Evolutionary conservation across 2,113 vertebrate species (phyloP), one percentile per base, ranked within the genome.

Genomic region (Gobiocypris rarus): DNA sequence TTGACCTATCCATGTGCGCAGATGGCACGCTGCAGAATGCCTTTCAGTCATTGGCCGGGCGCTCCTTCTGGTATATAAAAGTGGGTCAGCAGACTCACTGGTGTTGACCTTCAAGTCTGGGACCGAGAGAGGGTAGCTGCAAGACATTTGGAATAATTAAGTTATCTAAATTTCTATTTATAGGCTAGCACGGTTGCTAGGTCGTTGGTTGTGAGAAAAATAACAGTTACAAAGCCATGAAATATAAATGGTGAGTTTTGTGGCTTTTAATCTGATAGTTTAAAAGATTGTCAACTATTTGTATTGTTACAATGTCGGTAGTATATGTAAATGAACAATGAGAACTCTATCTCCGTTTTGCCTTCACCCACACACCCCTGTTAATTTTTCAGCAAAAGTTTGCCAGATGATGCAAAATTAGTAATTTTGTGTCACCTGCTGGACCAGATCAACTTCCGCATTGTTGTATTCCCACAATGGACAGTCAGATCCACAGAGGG

Each of bases 1-100:
- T n/a, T 67, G 59, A 80, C 77, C 77, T 45, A 41, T 82, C 71
- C 83, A 77, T 89, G 69, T 85, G 81, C 83, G 48, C 24, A 65
- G 52, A 43, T 38, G 63, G 59, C 76, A 83, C 73, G 14, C 74
- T 74, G 19, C 28, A 69, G 75, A 86, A 80, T 75, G 61, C 69
- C 61, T 58, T 80, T 58, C 67, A 77, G 59, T 65, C 79, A n/a
- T 45, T 83, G 65, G 31, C 81, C 11, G 13, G 28, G 76, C 26
- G 15, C 77, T 88, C 83, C 50, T 69, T 17, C 31, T 81, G 43
- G 50, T 83, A 28, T 73, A 58, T 75, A 82, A 80, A 91, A 50
- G 34, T 54, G 5, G 81, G 84, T 87, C 83, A 86, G 38, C 8
- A 75, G 48, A 82, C 10, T 0, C 38, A 9, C 79, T 83, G 14